Base-by-base conservation (phyloP, 2,113 vertebrate genomes). In the Anhinga anhinga region DNA sequence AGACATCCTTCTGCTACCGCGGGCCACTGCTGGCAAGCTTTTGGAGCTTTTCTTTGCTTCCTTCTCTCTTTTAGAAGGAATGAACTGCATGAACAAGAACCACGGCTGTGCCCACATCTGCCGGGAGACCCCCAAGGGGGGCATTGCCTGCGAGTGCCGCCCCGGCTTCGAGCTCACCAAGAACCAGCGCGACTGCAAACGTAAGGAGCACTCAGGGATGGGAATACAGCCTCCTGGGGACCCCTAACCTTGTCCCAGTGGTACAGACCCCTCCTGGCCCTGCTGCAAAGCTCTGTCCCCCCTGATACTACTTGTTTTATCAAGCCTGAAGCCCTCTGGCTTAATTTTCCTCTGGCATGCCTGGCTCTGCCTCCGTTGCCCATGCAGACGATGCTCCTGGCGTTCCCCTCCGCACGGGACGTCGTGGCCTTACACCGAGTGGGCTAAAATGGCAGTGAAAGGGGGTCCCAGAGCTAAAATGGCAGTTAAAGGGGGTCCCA, bases 21-120 rank as follows among this genome's bases (percentile, higher is more conserved):
- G 11, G n/a, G 18, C 26, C 4, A 2, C 25, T 26, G 29, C 52
- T 10, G 9, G 47, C 69, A 29, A 72, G 29, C 36, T 95, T 40
- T 47, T 30, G 58, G 78, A 94, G 82, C 80, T 59, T 50, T 88
- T 70, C 92, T 79, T 34, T 82, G 61, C 76, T 77, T 93, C 55
- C 52, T 98, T 92, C 96, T 95, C 94, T 67, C 72, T 93, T 98
- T 98, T 95, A 97, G 99, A 99, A 96, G 99, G 99, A 87, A 97
- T 99, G 96, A 99, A 99, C 89, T 99, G 99, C 98, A 99, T 99
- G 99, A 99, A 99, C 98, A 99, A 99, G 98, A 99, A 99, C 95
- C 99, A 99, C 0, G 99, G 99, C 96, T 99, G 99, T 11, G 99
- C 99, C 59, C 99, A 99, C 98, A 99, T 99, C 94, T 99, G 99